Evolutionary conservation across 2,888 invertebrate genomes (phyloP).

Genomic region (Leptinotarsa haldemani): DNA sequence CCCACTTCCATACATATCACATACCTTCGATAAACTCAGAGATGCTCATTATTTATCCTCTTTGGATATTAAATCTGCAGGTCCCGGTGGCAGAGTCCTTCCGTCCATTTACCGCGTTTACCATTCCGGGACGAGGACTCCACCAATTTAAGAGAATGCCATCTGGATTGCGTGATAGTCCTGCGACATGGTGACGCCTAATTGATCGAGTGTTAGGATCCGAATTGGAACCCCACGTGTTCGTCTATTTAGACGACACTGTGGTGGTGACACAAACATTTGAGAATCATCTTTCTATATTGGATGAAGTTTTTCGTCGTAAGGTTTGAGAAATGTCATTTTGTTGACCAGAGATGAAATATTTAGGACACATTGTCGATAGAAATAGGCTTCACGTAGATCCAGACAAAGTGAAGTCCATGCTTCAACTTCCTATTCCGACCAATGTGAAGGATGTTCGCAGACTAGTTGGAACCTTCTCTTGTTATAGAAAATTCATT

Average conservation of each 20-base stretch:
- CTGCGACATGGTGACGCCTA: not conserved
- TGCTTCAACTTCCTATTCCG: constrained; percentile 37
- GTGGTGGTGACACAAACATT: too few species aligned
- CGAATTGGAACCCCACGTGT: constrained; percentile 1
- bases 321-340: too few species aligned
- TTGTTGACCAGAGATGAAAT: not conserved
- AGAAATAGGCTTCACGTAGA: constrained; percentile 3
- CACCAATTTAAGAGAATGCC: too few species aligned
- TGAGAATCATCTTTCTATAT: not conserved
- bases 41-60: too few species aligned
- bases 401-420: not conserved
- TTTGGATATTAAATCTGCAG: too few species aligned
- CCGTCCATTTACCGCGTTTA: constrained; percentile 17
- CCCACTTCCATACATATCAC: too few species aligned
- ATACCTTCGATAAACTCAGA: too few species aligned
- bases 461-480: constrained; percentile 35
- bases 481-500: constrained; percentile 39
- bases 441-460: constrained; percentile 30
- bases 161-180: too few species aligned
- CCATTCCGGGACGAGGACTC: not conserved
- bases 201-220: not conserved
- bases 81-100: not conserved
- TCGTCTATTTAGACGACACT: not conserved
- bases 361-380: not conserved
- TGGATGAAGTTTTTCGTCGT: constrained; percentile 24